Conservation (phyloP, 2,113 vertebrate species). For the Macaca fascicularis region DNA sequence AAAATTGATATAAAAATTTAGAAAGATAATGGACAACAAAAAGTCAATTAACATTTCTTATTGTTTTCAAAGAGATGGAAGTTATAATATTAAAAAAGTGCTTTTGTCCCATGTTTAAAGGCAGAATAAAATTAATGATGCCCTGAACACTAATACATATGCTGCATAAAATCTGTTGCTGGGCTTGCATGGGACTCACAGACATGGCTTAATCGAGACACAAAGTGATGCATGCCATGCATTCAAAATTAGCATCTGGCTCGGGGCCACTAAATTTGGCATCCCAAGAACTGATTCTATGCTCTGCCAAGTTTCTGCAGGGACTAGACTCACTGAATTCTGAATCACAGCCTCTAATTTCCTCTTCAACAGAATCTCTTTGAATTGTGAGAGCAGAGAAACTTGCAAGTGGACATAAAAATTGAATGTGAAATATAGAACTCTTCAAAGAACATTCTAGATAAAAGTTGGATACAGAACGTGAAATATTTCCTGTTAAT, state of each 20-base stretch:
- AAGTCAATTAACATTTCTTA: not conserved
- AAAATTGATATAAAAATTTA: not conserved
- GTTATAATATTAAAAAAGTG: not conserved
- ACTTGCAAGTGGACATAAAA: conserved; percentile 77
- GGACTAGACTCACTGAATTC: conserved; percentile 83
- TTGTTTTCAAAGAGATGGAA: not conserved
- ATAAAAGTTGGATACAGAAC: conserved; percentile 7
- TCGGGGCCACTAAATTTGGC: conserved; percentile 84
- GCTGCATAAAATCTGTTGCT: conserved; percentile 76
- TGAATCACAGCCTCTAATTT: conserved; percentile 78
- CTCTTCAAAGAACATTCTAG: conserved; percentile 25
- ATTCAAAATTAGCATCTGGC: conserved; percentile 85
- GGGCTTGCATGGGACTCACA: conserved; percentile 70
- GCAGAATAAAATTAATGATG: conserved; percentile 65
- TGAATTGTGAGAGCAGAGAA: conserved; percentile 70
- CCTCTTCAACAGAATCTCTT: conserved; percentile 72
- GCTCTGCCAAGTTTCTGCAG: conserved; percentile 86
- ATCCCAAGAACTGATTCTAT: conserved; percentile 78
- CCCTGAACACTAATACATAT: conserved; percentile 51
- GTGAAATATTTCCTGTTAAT: conserved; percentile 35
- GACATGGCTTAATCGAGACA: conserved; percentile 83
- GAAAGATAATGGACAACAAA: not conserved
- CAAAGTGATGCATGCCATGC: conserved; percentile 80
- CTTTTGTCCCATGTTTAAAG: conserved; percentile 42
- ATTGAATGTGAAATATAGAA: conserved; percentile 52